These are phyloP conservation scores for Drosophila peninsularis DNA, from an alignment of 2,888 invertebrate genomes.

Conservation along the genomic window DNA sequence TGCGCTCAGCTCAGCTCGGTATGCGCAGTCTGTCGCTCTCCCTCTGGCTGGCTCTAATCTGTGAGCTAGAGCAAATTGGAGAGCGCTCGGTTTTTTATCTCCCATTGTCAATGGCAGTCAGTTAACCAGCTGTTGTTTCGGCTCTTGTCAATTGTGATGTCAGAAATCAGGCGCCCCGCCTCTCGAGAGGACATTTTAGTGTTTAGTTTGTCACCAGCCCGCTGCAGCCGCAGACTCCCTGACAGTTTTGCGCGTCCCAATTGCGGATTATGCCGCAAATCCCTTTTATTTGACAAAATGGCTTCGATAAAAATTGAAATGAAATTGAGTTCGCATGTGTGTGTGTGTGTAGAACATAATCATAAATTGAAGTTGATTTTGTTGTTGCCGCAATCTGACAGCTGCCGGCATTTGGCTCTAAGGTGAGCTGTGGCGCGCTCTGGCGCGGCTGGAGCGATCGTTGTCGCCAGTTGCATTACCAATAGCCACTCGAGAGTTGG, in stretches of 20 bases:
- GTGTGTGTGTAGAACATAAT: slow-evolving; percentile 33
- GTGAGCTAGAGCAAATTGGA: slow-evolving; percentile 55
- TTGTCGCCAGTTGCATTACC: slow-evolving; percentile 51
- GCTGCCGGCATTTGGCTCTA: slow-evolving; percentile 57
- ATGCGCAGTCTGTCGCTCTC: slow-evolving; percentile 20
- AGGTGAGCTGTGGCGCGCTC: slow-evolving; percentile 27
- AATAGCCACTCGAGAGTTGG: slow-evolving; percentile 53
- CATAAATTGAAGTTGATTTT: slow-evolving; percentile 72
- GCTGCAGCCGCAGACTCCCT: slow-evolving; percentile 48
- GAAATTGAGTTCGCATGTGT: slow-evolving; percentile 7
- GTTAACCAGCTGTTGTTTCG: slow-evolving; percentile 69
- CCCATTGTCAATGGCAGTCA: slow-evolving; percentile 47
- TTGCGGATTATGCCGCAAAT: slow-evolving; percentile 72
- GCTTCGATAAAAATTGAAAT: slow-evolving; percentile 63
- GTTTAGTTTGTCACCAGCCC: slow-evolving; percentile 61
- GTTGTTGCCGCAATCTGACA: slow-evolving; percentile 58
- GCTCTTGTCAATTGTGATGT: slow-evolving; percentile 77
- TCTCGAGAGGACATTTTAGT: slow-evolving; percentile 33
- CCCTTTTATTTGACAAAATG: slow-evolving; percentile 78
- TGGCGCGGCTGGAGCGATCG: slow-evolving; percentile 29
- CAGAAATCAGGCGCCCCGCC: slow-evolving; percentile 67
- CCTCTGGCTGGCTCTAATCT: slow-evolving; percentile 52
- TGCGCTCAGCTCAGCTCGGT: slow-evolving; percentile 33
- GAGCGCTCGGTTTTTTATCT: slow-evolving; percentile 49
- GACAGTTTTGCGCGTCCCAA: slow-evolving; percentile 57